Evolutionary conservation across 2,888 invertebrate species (phyloP).

Genomic region (Phymatocera aterrima): DNA sequence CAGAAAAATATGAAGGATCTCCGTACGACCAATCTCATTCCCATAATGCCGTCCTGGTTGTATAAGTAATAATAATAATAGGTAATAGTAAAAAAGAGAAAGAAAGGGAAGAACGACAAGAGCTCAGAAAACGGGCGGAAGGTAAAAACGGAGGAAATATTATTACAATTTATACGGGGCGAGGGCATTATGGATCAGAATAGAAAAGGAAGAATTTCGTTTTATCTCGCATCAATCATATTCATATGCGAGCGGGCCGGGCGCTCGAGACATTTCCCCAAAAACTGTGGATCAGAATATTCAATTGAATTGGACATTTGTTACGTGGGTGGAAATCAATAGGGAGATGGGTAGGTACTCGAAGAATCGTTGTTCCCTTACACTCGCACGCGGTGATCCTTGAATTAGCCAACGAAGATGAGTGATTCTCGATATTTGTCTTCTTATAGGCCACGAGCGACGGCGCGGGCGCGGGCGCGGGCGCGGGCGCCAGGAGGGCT

Average conservation of each 20-base stretch:
- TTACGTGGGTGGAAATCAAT: neutral
- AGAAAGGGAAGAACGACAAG: neutral
- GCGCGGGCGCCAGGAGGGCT: too few species aligned
- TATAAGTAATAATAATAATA: neutral
- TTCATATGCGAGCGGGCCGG: neutral
- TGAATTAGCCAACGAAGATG: too few species aligned
- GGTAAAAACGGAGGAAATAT: neutral
- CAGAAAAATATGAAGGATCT: slow-evolving; percentile 10
- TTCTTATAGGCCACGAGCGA: too few species aligned
- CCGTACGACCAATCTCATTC: slow-evolving; percentile 24
- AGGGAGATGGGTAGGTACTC: too few species aligned
- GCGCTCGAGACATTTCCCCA: neutral
- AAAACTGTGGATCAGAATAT: neutral
- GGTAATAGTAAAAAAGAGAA: neutral
- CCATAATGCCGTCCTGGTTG: slow-evolving; percentile 25
- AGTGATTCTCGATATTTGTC: too few species aligned
- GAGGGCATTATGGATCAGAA: neutral
- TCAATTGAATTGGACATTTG: neutral
- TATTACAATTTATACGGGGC: slow-evolving; percentile 9
- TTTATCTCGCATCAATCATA: slow-evolving; percentile 23
- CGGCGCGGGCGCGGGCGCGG: too few species aligned
- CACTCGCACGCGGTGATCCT: too few species aligned
- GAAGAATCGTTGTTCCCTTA: neutral
- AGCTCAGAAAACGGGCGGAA: neutral
- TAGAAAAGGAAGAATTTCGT: neutral